Percentiles rank a stretch among this genome's conserved stretches.
Evolutionary conservation across 2,113 vertebrate species (phyloP).

Genomic region (Hemibagrus wyckioides): DNA sequence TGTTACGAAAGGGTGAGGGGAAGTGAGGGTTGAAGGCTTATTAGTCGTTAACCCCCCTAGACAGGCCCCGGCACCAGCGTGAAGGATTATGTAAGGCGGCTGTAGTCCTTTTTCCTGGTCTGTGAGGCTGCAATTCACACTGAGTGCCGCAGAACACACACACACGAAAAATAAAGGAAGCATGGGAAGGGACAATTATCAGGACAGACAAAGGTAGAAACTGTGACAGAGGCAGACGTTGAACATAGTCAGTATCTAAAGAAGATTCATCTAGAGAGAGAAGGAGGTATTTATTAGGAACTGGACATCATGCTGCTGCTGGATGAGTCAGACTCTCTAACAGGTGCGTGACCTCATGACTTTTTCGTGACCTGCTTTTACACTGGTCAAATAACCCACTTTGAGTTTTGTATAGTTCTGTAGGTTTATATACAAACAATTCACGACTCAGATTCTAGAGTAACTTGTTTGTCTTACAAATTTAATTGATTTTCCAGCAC

Average conservation of each 20-base stretch:
- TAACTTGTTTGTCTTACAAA: not conserved
- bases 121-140: constrained; percentile 16
- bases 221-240: not conserved
- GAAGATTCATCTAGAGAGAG: not conserved
- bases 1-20: constrained; percentile 34
- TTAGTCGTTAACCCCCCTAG: constrained; percentile 13
- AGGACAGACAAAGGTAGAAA: not conserved
- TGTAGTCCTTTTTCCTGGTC: constrained; percentile 50
- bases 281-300: not conserved
- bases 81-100: constrained; percentile 44
- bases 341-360: constrained; percentile 36
- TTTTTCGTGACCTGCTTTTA: not conserved
- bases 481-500: not conserved
- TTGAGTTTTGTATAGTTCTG: not conserved
- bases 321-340: constrained; percentile 39
- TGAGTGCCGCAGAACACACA: not conserved
- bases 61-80: constrained; percentile 36
- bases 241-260: not conserved
- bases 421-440: not conserved
- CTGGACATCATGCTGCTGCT: constrained; percentile 40
- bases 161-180: not conserved
- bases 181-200: not conserved
- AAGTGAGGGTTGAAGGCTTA: not conserved
- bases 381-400: not conserved
- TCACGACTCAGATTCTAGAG: not conserved